Evolutionary conservation across 2,113 vertebrate species (phyloP).

Genomic region (Chaetorhynchus papuensis): DNA sequence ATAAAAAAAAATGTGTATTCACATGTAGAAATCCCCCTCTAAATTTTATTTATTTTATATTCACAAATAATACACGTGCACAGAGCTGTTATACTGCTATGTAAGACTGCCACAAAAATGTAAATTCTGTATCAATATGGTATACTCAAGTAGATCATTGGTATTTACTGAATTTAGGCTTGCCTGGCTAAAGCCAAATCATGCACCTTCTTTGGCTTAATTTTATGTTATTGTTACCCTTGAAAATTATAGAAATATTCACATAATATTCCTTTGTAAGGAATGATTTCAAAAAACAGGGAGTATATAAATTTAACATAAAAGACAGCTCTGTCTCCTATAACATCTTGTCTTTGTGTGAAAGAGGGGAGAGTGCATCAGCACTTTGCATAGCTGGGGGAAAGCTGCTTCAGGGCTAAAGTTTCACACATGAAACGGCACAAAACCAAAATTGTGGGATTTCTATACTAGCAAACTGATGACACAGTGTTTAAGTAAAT

Average conservation of each 20-base stretch:
- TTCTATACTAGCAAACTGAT: background rate
- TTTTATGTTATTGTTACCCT: background rate
- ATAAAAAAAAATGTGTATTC: background rate
- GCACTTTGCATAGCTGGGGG: background rate
- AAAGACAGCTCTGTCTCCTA: background rate
- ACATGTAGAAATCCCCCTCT: background rate
- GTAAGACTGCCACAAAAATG: background rate
- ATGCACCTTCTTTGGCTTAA: background rate
- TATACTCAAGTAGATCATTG: background rate
- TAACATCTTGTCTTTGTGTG: background rate
- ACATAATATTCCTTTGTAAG: background rate
- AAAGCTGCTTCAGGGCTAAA: background rate
- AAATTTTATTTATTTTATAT: background rate
- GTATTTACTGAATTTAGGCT: background rate
- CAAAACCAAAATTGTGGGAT: background rate
- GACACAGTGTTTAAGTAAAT: background rate
- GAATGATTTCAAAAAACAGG: fast-evolving
- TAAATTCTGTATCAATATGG: background rate
- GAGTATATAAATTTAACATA: background rate
- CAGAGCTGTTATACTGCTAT: background rate
- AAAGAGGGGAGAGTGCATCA: background rate
- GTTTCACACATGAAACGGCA: background rate
- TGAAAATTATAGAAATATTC: background rate
- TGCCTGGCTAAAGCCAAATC: background rate
- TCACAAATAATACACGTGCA: background rate